phyloP scores from a whole-genome alignment of 2,113 vertebrate genomes.

The Halichoerus grypus region DNA sequence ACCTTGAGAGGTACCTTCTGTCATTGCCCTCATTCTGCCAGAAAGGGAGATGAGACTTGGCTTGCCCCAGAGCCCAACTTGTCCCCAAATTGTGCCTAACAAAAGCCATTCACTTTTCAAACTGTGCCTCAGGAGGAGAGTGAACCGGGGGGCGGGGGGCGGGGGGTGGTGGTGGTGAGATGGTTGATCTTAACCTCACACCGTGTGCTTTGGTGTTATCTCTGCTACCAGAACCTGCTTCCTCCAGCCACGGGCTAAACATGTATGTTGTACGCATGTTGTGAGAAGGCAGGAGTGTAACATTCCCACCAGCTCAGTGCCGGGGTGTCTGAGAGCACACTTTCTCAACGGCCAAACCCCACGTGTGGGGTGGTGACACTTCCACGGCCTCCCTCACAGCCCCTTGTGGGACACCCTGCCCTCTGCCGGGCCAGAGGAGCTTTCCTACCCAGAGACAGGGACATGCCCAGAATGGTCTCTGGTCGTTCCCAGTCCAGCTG shows the following conservation, averaged over 20 bases:
- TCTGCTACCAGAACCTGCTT: background rate
- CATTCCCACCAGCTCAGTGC: no score
- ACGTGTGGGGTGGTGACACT: background rate
- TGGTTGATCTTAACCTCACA: background rate
- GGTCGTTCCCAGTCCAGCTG: background rate
- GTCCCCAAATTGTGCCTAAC: background rate
- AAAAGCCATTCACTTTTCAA: background rate
- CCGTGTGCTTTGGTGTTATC: background rate
- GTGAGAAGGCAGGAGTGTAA: background rate
- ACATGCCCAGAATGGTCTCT: background rate
- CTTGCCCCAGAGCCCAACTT: background rate
- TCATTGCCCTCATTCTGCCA: background rate
- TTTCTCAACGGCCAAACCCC: background rate
- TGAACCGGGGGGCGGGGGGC: no score
- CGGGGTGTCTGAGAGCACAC: background rate
- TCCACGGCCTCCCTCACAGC: background rate
- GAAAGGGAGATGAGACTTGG: background rate
- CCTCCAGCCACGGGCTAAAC: background rate
- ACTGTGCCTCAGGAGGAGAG: background rate
- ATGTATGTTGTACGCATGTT: accelerated
- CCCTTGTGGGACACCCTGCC: accelerated
- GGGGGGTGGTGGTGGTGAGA: background rate
- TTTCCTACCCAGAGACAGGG: background rate
- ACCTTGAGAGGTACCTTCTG: background rate
- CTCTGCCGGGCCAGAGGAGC: background rate